Evolutionary conservation across 2,113 vertebrate species (phyloP).

Genomic region (Catharus fuscescens): DNA sequence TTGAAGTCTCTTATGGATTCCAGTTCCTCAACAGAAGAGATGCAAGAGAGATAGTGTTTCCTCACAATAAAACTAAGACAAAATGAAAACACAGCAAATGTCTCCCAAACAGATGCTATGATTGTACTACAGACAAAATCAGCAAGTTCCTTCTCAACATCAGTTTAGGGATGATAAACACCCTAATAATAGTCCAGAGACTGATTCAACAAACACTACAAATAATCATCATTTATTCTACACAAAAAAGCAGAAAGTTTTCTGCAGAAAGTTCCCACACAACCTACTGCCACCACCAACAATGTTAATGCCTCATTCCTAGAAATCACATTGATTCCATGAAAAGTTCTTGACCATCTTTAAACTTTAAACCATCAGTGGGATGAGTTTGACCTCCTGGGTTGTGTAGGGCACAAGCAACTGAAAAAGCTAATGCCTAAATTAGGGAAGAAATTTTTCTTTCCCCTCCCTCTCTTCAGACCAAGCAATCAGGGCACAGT

Average conservation of each 20-base stretch:
- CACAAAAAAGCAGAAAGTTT: background rate
- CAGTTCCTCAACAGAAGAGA: background rate
- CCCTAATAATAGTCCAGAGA: background rate
- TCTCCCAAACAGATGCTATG: background rate
- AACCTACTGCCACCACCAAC: background rate
- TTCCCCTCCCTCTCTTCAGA: background rate
- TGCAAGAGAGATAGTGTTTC: background rate
- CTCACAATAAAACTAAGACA: background rate
- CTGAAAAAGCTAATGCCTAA: conserved; percentile 2
- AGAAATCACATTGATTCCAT: background rate
- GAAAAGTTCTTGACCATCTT: background rate
- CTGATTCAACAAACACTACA: background rate
- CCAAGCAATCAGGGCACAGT: background rate
- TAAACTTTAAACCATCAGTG: background rate
- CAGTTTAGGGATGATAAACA: background rate
- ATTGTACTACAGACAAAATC: background rate
- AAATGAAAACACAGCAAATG: background rate
- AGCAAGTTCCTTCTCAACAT: background rate
- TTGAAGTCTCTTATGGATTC: background rate
- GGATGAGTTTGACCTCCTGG: background rate
- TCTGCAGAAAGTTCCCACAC: background rate
- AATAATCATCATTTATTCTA: background rate
- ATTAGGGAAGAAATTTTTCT: conserved; percentile 21
- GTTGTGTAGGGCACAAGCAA: background rate
- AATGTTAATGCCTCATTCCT: background rate